phyloP scores from a whole-genome alignment of 2,113 vertebrate genomes.

The Phycodurus eques region DNA sequence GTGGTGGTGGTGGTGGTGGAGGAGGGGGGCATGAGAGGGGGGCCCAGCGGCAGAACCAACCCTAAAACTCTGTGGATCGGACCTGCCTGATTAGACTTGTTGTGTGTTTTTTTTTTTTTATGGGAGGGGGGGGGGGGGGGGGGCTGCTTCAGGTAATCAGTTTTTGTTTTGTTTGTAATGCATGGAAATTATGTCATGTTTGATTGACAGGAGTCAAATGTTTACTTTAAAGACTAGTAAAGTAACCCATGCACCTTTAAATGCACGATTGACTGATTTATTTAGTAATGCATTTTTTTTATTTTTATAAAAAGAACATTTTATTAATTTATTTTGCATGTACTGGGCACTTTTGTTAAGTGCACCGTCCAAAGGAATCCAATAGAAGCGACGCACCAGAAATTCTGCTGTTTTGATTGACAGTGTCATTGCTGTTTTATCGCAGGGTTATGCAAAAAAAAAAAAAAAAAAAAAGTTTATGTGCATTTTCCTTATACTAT shows the following conservation, averaged over 20 bases:
- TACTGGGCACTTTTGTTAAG: background rate
- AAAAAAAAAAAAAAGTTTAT: background rate
- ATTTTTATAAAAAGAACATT: background rate
- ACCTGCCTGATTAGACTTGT: background rate
- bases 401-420: no score
- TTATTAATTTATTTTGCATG: background rate
- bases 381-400: background rate
- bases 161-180: background rate
- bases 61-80: slow-evolving; percentile 3
- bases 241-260: background rate
- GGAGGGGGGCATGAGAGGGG: background rate
- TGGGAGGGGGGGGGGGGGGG: background rate
- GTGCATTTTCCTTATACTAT: background rate
- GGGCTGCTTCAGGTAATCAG: background rate
- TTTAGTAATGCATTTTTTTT: background rate
- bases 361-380: background rate
- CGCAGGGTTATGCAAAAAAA: background rate
- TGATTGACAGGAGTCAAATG: slow-evolving; percentile 1
- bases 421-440: background rate
- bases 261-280: background rate
- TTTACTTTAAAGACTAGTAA: background rate
- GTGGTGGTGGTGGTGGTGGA: background rate
- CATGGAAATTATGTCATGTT: background rate
- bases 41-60: background rate
- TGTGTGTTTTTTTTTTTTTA: background rate